Conservation (phyloP, 2,113 vertebrate species). For the Mesoclemmys tuberculata region DNA sequence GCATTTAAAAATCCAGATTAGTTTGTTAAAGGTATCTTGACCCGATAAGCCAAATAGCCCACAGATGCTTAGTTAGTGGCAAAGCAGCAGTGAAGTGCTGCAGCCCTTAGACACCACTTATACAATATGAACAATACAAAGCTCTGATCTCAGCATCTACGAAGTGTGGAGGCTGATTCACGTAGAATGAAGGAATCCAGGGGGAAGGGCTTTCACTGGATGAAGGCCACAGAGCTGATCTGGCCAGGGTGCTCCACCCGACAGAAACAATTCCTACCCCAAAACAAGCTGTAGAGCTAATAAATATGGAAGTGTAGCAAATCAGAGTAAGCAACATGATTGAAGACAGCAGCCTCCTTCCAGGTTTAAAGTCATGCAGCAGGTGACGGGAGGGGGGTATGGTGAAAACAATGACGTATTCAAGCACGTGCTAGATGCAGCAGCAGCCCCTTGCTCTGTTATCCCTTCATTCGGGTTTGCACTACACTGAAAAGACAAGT, state of each 20-base stretch:
- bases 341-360: not conserved
- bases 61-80: not conserved
- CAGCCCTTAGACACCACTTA: not conserved
- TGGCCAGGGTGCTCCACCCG: not conserved
- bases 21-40: too few relatives aligned
- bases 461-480: slow-evolving; percentile 39
- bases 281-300: not conserved
- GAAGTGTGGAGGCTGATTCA: not conserved
- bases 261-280: not conserved
- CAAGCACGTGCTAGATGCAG: too few relatives aligned
- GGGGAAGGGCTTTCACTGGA: not conserved
- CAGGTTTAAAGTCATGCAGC: not conserved
- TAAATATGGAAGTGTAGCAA: not conserved
- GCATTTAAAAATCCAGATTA: not conserved
- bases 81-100: not conserved
- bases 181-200: slow-evolving; percentile 22
- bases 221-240: not conserved
- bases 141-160: slow-evolving; percentile 55
- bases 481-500: slow-evolving; percentile 63
- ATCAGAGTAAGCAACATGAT: not conserved
- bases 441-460: accelerated
- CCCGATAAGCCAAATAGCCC: not conserved
- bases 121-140: slow-evolving; percentile 59
- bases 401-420: not conserved
- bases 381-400: not conserved